phyloP scores from a whole-genome alignment of 2,888 invertebrate genomes.

The Leucophenga montana region DNA sequence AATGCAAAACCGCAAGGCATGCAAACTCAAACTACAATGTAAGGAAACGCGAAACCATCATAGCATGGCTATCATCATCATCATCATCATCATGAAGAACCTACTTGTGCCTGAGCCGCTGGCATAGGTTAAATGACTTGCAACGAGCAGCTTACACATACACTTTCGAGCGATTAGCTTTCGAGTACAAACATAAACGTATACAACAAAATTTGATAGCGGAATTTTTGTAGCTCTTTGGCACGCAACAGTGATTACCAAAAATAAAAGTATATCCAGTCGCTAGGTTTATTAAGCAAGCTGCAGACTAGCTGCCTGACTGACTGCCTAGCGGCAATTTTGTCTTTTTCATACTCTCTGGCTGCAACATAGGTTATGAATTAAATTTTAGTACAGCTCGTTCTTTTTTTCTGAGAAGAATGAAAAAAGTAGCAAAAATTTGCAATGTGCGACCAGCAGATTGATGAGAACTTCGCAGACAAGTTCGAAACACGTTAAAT shows the following conservation, averaged over 20 bases:
- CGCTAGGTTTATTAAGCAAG: conserved; percentile 28
- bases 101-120: background rate
- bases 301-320: background rate
- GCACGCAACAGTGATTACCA: conserved; percentile 44
- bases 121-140: background rate
- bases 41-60: no score
- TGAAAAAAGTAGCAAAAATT: no score
- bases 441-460: no score
- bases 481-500: no score
- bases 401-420: no score
- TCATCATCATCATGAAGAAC: background rate
- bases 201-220: background rate
- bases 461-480: no score
- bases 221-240: conserved; percentile 29
- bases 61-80: no score
- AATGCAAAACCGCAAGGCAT: no score
- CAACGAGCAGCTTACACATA: conserved; percentile 19
- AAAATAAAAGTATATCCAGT: conserved; percentile 49
- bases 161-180: conserved; percentile 39
- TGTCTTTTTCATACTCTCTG: conserved; percentile 33
- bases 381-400: no score
- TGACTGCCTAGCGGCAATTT: background rate
- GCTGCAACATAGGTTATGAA: no score
- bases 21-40: no score
- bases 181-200: conserved; percentile 29